Evolutionary conservation across 2,888 invertebrate genomes (phyloP).

Genomic region (Sialis lutaria): DNA sequence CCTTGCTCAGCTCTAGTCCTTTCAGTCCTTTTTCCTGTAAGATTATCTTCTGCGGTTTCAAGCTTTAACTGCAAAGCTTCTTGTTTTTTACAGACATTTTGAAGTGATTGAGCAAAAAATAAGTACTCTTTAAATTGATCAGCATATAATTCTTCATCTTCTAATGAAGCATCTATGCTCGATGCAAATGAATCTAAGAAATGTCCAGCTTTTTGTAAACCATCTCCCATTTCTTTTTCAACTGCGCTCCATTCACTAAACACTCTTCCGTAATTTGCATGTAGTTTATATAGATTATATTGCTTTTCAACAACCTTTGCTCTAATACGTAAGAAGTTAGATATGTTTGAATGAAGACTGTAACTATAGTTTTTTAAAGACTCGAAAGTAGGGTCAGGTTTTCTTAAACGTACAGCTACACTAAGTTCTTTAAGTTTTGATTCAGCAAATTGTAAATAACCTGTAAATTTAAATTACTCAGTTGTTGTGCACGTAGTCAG

Average conservation of each 20-base stretch:
- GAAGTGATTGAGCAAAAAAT: slow-evolving; percentile 56
- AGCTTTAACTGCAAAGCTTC: slow-evolving; percentile 54
- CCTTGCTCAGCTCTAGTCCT: slow-evolving; percentile 41
- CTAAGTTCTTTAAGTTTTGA: slow-evolving; percentile 59
- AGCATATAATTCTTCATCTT: slow-evolving; percentile 67
- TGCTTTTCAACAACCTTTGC: slow-evolving; percentile 58
- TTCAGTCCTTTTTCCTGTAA: slow-evolving; percentile 31
- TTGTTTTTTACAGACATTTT: slow-evolving; percentile 55
- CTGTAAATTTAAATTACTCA: slow-evolving; percentile 23
- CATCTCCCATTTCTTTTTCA: slow-evolving; percentile 66
- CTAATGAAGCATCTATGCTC: slow-evolving; percentile 53
- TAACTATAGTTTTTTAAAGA: slow-evolving; percentile 56
- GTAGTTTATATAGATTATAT: slow-evolving; percentile 60
- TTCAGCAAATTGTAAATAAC: slow-evolving; percentile 58
- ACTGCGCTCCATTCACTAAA: slow-evolving; percentile 76
- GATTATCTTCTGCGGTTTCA: slow-evolving; percentile 48
- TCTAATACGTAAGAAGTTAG: slow-evolving; percentile 38
- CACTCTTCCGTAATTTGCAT: slow-evolving; percentile 63
- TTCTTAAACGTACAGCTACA: slow-evolving; percentile 54
- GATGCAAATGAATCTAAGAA: slow-evolving; percentile 33
- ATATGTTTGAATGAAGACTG: slow-evolving; percentile 44
- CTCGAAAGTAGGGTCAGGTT: slow-evolving; percentile 57
- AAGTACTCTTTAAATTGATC: slow-evolving; percentile 74
- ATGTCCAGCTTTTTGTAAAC: slow-evolving; percentile 49
- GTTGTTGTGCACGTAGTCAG: neutral